Base-by-base conservation (phyloP, 2,888 invertebrate genomes). In the Crocallis elinguaria region DNA sequence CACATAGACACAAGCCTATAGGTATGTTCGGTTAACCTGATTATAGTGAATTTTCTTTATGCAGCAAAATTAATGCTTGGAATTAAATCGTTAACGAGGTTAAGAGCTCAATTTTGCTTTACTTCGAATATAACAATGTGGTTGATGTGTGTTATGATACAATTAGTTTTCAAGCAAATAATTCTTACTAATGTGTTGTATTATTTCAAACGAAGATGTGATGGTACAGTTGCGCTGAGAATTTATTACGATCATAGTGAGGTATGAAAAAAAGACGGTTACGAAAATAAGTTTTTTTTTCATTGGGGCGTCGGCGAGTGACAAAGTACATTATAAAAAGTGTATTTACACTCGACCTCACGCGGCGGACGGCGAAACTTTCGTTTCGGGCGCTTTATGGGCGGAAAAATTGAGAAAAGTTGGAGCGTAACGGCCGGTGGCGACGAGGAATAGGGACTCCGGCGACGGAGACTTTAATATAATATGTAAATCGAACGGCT, bases 331-430 rank as follows among this genome's bases (percentile, higher is more conserved):
- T 89, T 88, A 89, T 86, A 86, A 88, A 88, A 90, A 89, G 84
- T 86, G 82, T 89, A 88, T 89, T 88, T 90, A 88, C 86, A 88
- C 84, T 84, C 86, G 87, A 86, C 87, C 88, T 89, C 84, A 85
- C 81, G 87, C 84, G 79, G 83, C 77, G 82, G 83, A 81, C 76
- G 84, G 77, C 69, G 77, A 86, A 90, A 88, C 83, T 89, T 91
- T 86, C 82, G 82, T 86, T 84, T 84, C 82, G 85, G 85, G 77
- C 83, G 82, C 84, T 91, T 90, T 90, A 91, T 90, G 88, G 85
- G 82, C 82, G 88, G 88, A 91, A 90, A 90, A 90, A 90, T 91
- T 90, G 87, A 82, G 89, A 89, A 91, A 91, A 91, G 91, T 90
- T 90, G 77, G 80, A 84, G 82, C 86, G 87, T 88, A 88, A 89